Evolutionary conservation across 2,797 vertebrate species (phyloP), one percentile per base, ranked within the genome.

Genomic region (Coilia nasus): DNA sequence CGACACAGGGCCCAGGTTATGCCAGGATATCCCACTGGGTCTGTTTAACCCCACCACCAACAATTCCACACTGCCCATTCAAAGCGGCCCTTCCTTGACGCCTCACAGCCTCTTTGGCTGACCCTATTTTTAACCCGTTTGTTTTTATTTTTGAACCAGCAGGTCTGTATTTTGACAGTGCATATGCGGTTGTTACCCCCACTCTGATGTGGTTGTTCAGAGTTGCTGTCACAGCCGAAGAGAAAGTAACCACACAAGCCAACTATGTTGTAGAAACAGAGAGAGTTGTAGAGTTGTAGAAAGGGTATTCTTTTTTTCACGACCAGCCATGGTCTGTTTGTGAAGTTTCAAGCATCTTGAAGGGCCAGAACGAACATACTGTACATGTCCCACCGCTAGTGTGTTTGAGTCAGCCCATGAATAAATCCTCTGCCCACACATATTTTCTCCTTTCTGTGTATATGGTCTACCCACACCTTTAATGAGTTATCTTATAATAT

Each of bases 11-110:
- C 71, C 31, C 71, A 41, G 71, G 71, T 78, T 19, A 78, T 21
- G 35, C 31, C 71, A 78, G 71, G 71, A 78, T 78, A 78, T 78
- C 23, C 64, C 64, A 75, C 15, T 41, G 71, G 31, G 71, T 71
- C 28, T 35, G 67, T 35, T 71, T 19, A 71, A 71, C 28, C 59
- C 59, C 62, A 28, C 62, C 62, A 35, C 3, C 28, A 35, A 35
- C 67, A 15, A 75, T 14, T 6, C 14, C 11, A 17, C 67, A 31
- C 41, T 35, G 35, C 64, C 31, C 67, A 19, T 41, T 28, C 71
- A 21, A 44, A 44, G 71, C 19, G 9, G 4, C 25, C 35, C 35
- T 78, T 78, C 71, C 71, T 78, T 78, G 15, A 78, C 35, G 35
- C 17, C 31, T 1, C 15, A 44, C 6, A 3, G 35, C 17, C 15